Conservation (phyloP, 2,797 vertebrate species). For the Acanthiza pusilla region DNA sequence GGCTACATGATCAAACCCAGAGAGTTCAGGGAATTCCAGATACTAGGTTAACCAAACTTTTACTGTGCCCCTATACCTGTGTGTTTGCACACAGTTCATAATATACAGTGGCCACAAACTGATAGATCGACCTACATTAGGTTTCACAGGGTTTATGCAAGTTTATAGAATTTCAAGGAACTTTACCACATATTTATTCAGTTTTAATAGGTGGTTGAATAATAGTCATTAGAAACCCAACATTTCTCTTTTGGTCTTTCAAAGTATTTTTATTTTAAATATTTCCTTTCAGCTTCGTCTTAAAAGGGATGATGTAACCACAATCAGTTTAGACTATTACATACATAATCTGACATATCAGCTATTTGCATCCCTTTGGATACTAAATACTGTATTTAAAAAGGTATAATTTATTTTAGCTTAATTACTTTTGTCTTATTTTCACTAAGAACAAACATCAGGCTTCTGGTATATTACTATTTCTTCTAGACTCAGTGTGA, state of each 20-base stretch:
- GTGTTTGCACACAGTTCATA: background rate
- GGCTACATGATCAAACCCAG: background rate
- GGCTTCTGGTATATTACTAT: background rate
- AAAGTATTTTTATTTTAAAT: background rate
- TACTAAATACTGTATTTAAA: background rate
- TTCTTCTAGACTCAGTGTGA: background rate
- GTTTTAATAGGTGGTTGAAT: background rate
- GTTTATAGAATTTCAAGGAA: background rate
- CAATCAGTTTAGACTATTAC: background rate
- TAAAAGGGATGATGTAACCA: background rate
- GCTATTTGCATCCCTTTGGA: background rate
- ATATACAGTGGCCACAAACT: background rate
- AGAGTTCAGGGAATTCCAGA: background rate
- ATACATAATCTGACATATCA: background rate
- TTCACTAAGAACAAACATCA: background rate
- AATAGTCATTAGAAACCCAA: background rate
- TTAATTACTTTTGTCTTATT: background rate
- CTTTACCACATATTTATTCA: background rate
- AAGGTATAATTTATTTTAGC: background rate
- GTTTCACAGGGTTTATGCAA: background rate
- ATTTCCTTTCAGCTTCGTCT: background rate
- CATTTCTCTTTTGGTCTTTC: background rate
- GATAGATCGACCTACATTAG: background rate
- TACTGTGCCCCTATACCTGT: rapidly evolving
- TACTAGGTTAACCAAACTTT: background rate